Conservation (phyloP, 1,140 invertebrate species). For the Kradibia gibbosae region DNA sequence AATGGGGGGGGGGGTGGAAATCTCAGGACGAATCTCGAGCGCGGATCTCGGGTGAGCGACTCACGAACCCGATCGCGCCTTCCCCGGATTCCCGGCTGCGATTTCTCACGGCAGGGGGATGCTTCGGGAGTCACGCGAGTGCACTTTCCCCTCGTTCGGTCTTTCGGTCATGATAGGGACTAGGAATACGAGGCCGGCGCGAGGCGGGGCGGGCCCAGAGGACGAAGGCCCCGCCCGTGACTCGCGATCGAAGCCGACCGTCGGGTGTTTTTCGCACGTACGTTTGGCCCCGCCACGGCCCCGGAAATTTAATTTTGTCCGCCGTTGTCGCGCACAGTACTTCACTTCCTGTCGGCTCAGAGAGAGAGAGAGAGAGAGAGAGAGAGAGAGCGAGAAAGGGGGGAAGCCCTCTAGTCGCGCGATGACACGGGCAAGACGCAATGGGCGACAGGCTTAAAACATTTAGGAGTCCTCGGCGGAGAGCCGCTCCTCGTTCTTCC, state of each 20-base stretch:
- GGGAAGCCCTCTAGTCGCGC: neutral
- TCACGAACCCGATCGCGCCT: too few species aligned
- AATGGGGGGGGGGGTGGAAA: too few species aligned
- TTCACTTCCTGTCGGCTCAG: neutral
- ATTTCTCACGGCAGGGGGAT: neutral
- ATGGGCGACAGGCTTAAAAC: constrained; percentile 43
- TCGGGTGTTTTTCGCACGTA: neutral
- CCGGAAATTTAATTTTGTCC: constrained; percentile 32
- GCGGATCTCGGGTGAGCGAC: neutral
- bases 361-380: neutral
- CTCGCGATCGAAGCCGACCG: neutral
- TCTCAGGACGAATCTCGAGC: neutral
- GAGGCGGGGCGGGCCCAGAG: neutral
- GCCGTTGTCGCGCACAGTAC: constrained; percentile 28
- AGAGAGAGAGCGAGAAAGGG: neutral
- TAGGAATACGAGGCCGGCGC: neutral
- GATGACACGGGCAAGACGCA: constrained; percentile 2
- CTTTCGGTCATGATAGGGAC: neutral
- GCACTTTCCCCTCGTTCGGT: neutral
- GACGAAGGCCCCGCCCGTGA: constrained; percentile 6
- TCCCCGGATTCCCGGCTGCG: neutral
- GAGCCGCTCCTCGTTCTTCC: neutral
- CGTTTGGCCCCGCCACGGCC: neutral
- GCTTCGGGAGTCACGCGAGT: constrained; percentile 15
- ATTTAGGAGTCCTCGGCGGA: constrained; percentile 49